Conservation (phyloP, 2,888 invertebrate genomes). For the Nemurella pictetii region DNA sequence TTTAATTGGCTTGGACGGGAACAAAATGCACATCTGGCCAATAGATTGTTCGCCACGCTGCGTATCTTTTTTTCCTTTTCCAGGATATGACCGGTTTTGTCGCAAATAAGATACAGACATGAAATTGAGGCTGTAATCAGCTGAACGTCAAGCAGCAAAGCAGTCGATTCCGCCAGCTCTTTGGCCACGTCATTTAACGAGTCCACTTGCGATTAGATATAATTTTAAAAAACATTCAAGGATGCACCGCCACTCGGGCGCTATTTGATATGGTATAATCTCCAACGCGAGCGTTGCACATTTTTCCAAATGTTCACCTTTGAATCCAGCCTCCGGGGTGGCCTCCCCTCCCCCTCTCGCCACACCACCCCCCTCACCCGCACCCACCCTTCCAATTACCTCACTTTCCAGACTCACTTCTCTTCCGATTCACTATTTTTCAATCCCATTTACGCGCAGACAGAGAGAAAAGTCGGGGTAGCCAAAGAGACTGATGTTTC, state of each 20-base stretch:
- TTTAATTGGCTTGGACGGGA: neutral
- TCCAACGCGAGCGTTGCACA: neutral
- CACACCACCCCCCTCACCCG: neutral
- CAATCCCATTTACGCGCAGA: slow-evolving; percentile 8
- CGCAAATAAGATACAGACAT: neutral
- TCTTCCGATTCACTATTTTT: slow-evolving; percentile 5
- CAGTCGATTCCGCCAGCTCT: neutral
- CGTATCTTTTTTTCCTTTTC: neutral
- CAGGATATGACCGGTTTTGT: neutral
- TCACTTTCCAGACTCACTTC: slow-evolving; percentile 10
- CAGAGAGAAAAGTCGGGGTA: neutral
- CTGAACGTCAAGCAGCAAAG: neutral
- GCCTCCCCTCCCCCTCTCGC: no score
- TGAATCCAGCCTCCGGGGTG: neutral
- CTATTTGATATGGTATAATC: no score
- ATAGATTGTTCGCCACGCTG: neutral
- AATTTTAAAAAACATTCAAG: neutral
- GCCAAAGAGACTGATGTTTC: neutral
- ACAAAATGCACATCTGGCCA: neutral
- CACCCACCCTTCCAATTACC: slow-evolving; percentile 12
- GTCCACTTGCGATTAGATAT: neutral
- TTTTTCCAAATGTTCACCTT: neutral
- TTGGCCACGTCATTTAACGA: neutral
- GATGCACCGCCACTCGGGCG: neutral
- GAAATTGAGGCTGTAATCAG: neutral